Percentiles rank a stretch among this genome's conserved stretches.
Conservation (phyloP, 2,888 invertebrate genomes). For the Stomorhina lunata region DNA sequence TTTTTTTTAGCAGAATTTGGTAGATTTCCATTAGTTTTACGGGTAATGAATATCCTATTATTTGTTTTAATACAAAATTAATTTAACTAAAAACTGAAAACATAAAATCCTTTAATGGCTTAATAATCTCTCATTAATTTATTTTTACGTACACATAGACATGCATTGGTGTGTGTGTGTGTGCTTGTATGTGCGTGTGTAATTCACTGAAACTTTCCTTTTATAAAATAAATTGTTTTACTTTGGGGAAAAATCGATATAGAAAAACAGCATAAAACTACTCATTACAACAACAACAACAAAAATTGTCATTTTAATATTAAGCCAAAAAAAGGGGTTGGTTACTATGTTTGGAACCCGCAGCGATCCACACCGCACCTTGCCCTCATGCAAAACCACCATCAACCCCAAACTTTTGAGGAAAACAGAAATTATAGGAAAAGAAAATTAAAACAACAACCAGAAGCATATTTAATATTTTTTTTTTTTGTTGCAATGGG, state of each 20-base stretch:
- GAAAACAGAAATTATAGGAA: constrained; percentile 44
- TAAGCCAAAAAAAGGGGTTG: constrained; percentile 44
- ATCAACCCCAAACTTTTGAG: constrained; percentile 51
- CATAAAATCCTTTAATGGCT: constrained; percentile 34
- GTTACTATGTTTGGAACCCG: constrained; percentile 40
- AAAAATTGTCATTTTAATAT: constrained; percentile 50
- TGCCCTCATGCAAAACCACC: not conserved
- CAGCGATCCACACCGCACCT: constrained; percentile 26
- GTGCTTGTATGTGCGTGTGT: not conserved
- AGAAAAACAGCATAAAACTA: constrained; percentile 43
- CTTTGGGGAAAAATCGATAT: constrained; percentile 55
- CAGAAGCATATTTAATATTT: constrained; percentile 19
- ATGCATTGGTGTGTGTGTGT: not conserved
- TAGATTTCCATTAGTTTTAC: not conserved
- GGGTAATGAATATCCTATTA: too few species aligned
- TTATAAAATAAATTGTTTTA: constrained; percentile 33
- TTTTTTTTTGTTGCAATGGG: constrained; percentile 41
- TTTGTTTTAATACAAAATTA: constrained; percentile 12
- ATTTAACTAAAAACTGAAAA: constrained; percentile 19
- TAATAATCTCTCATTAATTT: constrained; percentile 49
- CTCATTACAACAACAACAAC: constrained; percentile 19
- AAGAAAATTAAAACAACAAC: constrained; percentile 12
- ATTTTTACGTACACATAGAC: not conserved
- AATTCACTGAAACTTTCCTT: constrained; percentile 39
- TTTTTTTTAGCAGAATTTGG: not conserved